phyloP scores from a whole-genome alignment of 1,140 invertebrate species.

The honey bee (Apis mellifera) region DNA sequence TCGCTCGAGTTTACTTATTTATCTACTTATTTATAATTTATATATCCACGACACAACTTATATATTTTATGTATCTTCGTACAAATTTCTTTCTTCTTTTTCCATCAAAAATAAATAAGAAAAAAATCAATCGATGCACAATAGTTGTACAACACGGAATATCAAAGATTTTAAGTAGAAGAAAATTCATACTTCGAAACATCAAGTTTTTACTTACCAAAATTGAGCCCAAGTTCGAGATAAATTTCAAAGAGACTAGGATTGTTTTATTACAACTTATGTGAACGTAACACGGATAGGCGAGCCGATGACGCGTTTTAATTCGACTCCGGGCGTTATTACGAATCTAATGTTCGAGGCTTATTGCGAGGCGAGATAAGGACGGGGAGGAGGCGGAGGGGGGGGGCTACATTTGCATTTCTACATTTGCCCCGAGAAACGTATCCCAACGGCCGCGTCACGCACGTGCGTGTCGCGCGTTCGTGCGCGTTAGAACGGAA shows the following conservation, averaged over 20 bases:
- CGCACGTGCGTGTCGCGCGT: constrained; percentile 30
- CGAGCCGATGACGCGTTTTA: constrained; percentile 6
- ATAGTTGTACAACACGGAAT: too few relatives aligned
- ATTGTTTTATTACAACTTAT: background rate
- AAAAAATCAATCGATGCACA: too few relatives aligned
- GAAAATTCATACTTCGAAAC: too few relatives aligned
- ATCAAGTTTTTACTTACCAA: too few relatives aligned
- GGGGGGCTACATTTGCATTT: constrained; percentile 34
- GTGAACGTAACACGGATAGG: background rate
- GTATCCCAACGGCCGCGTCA: constrained; percentile 13
- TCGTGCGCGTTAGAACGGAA: constrained; percentile 35
- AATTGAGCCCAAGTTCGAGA: too few relatives aligned
- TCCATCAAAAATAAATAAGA: too few relatives aligned
- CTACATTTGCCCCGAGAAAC: constrained; percentile 25
- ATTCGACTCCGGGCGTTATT: constrained; percentile 15
- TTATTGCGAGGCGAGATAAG: constrained; percentile 37
- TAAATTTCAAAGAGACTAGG: too few relatives aligned
- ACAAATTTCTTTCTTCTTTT: too few relatives aligned
- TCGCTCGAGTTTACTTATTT: constrained; percentile 16
- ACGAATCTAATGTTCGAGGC: constrained; percentile 31
- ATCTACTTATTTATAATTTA: too few relatives aligned
- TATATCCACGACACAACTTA: background rate
- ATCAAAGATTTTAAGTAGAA: too few relatives aligned
- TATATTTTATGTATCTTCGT: too few relatives aligned
- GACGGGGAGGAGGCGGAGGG: background rate